Base-by-base conservation (phyloP, 2,888 invertebrate species). In the Patella depressa region DNA sequence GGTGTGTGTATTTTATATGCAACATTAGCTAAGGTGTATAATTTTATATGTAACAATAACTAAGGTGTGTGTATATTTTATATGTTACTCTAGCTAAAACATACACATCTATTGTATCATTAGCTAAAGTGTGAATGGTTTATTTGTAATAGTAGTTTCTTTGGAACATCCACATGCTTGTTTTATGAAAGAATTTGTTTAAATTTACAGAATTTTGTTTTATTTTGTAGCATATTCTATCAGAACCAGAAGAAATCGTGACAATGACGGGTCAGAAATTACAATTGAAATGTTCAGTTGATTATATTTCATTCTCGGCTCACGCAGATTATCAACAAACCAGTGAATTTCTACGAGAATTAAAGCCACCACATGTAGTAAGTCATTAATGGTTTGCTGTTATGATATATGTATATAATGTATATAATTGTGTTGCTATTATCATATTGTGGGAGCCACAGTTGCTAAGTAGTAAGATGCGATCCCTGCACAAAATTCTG, bases 221-320 rank as follows among this genome's bases (percentile, higher is more conserved):
- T 77, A 12, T 71, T 34, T 84, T 87, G 19, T 85, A 91, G 93
- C 96, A 93, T 82, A 96, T 99, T 86, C 93, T 99, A 2, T 97
- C 98, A 0, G 99, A 99, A 92, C 99, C 99, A 0, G 98, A 98
- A 90, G 99, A 99, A 93, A 97, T 99, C 77, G 95, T 96, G 0
- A 95, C 98, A 0, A 95, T 99, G 95, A 95, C 95, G 0, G 99
- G 99, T 0, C 98, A 98, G 92, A 98, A 98, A 92, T 92, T 99
- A 78, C 98, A 98, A 0, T 93, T 99, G 70, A 97, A 97, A 92
- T 98, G 98, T 96, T 97, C 98, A 0, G 98, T 99, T 0, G 98
- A 99, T 92, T 99, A 99, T 92, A 99, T 99, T 88, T 99, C 98
- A 0, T 99, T 99, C 93, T 99, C 99, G 0, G 99, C 99, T 0